Evolutionary conservation across 2,113 vertebrate species (phyloP), one percentile per base, ranked within the genome.

Genomic region (Nesogale talazaci): DNA sequence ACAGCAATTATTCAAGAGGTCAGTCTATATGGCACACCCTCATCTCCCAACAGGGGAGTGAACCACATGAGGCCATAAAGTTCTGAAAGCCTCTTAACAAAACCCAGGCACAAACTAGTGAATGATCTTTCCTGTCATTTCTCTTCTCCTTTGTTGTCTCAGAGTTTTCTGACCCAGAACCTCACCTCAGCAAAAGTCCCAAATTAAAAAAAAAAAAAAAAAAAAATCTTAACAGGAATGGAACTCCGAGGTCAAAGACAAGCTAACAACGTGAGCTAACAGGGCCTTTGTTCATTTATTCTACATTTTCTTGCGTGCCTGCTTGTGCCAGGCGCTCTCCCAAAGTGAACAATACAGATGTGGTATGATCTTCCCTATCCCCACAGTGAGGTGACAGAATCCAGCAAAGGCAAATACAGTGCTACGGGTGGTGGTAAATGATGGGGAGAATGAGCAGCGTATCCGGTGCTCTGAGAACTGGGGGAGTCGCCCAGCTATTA

Each of bases 161-260:
- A 52, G 16, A 77, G 29, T 88, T 74, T 65, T 77, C 36, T 72
- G 46, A 80, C 16, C 69, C 86, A 86, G 38, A 46, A 78, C 3
- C 42, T 17, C 52, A 78, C 3, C 42, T 17, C 52, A 83, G 17
- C 57, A 79, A 88, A 88, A 78, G 38, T 34, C 25, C 17, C 74
- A 81, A 77, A 74, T 17, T 52, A 36, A 83, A 86, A 23, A 25
- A 70, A 76, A 52, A 8, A 70, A 76, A 52, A 8, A 29, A 52
- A 74, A 36, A 81, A 7, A 20, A 63, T 42, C 16, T 31, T 38
- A 69, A 78, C 27, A n/a, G 29, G 27, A 46, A 83, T 52, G 20
- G n/a, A 59, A 86, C 77, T 8, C 34, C n/a, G 72, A 83, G 12
- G 70, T 79, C 46, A 74, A 42, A 92, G 42, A 74, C 27, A 81